phyloP scores from a whole-genome alignment of 2,113 vertebrate genomes.

The Epinephelus lanceolatus region DNA sequence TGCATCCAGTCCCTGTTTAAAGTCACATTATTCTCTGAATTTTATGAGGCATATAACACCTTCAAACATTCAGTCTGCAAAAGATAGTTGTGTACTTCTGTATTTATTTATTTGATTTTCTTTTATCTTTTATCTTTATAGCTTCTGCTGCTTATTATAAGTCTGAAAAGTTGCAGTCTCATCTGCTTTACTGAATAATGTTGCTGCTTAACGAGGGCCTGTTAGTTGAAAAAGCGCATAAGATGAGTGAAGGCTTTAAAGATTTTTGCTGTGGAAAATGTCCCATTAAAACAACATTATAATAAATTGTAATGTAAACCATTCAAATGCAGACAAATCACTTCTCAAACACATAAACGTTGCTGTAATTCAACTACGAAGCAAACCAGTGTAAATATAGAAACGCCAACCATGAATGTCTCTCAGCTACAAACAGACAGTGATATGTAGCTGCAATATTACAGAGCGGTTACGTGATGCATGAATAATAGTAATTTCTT shows the following conservation, averaged over 20 bases:
- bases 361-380: not conserved
- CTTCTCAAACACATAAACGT: not conserved
- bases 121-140: not conserved
- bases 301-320: not conserved
- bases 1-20: constrained; percentile 5
- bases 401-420: not conserved
- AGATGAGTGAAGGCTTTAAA: not conserved
- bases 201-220: not conserved
- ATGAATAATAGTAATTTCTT: constrained; percentile 40
- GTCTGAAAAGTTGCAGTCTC: not conserved
- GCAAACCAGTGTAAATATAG: not conserved
- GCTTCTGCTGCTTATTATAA: not conserved
- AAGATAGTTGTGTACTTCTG: not conserved
- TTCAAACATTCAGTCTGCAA: not conserved
- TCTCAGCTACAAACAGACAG: not conserved
- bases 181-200: not conserved
- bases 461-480: constrained; percentile 2
- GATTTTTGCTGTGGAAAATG: not conserved
- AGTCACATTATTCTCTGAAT: not conserved
- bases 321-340: not conserved
- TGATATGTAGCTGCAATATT: constrained; percentile 10
- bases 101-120: not conserved
- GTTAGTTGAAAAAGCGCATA: not conserved
- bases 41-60: not conserved
- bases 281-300: not conserved